Conservation (phyloP, 2,888 invertebrate genomes). For the Mythimna impura region DNA sequence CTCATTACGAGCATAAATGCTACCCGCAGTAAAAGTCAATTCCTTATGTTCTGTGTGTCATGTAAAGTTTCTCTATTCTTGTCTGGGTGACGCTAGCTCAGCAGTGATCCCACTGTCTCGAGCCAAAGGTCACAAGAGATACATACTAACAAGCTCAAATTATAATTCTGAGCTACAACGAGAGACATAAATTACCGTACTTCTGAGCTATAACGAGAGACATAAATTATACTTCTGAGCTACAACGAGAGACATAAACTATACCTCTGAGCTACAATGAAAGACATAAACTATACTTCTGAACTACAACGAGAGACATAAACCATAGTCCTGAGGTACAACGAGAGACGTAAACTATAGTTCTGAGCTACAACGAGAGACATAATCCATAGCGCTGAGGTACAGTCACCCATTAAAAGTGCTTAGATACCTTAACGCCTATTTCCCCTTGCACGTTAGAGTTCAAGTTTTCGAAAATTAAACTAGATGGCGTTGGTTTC, state of each 20-base stretch:
- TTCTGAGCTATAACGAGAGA: no score
- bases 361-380: no score
- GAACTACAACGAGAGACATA: not conserved
- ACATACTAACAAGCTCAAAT: conserved; percentile 57
- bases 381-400: no score
- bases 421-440: no score
- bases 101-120: conserved; percentile 66
- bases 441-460: no score
- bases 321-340: conserved; percentile 51
- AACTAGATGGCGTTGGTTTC: no score
- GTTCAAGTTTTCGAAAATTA: no score
- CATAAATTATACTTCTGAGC: conserved; percentile 47
- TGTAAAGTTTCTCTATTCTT: conserved; percentile 70
- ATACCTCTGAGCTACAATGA: no score
- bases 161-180: conserved; percentile 50
- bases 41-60: conserved; percentile 64
- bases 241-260: conserved; percentile 51
- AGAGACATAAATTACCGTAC: conserved; percentile 46
- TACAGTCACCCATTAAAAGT: no score
- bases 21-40: conserved; percentile 61
- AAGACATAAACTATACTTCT: no score
- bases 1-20: conserved; percentile 46
- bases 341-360: conserved; percentile 44
- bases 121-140: conserved; percentile 64
- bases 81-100: conserved; percentile 63